Conservation (phyloP, 2,888 invertebrate species). For the Nematopogon swammerdamellus region DNA sequence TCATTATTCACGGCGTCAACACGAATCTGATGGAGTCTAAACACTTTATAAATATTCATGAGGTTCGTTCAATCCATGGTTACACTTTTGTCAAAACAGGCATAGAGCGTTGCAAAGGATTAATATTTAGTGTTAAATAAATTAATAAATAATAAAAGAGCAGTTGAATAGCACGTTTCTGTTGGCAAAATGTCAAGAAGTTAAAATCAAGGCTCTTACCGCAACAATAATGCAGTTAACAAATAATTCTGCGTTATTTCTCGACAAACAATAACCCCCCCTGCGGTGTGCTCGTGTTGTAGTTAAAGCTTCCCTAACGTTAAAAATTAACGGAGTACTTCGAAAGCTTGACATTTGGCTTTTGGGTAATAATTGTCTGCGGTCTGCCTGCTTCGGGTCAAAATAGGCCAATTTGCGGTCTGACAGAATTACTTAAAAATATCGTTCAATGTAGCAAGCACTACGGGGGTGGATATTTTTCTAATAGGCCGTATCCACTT, state of each 20-base stretch:
- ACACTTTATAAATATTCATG: not conserved
- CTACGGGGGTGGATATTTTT: too few species aligned
- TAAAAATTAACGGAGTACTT: not conserved
- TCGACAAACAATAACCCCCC: not conserved
- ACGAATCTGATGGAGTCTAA: constrained; percentile 14
- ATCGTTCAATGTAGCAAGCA: constrained; percentile 34
- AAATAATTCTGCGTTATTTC: not conserved
- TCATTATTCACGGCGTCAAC: constrained; percentile 50
- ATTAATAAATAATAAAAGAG: too few species aligned
- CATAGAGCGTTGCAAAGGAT: too few species aligned
- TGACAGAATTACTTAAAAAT: constrained; percentile 22
- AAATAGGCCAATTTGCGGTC: constrained; percentile 30
- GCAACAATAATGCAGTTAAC: not conserved
- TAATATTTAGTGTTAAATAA: too few species aligned
- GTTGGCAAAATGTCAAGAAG: too few species aligned
- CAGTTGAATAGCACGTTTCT: too few species aligned
- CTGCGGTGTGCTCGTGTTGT: not conserved
- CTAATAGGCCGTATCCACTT: too few species aligned
- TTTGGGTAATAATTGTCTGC: constrained; percentile 18
- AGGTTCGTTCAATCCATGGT: not conserved
- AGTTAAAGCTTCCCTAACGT: not conserved
- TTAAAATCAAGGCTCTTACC: not conserved
- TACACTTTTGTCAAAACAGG: too few species aligned
- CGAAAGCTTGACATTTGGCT: constrained; percentile 29
- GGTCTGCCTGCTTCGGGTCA: constrained; percentile 11